Base-by-base conservation (phyloP, 2,113 vertebrate genomes). In the Rousettus leschenaultii region DNA sequence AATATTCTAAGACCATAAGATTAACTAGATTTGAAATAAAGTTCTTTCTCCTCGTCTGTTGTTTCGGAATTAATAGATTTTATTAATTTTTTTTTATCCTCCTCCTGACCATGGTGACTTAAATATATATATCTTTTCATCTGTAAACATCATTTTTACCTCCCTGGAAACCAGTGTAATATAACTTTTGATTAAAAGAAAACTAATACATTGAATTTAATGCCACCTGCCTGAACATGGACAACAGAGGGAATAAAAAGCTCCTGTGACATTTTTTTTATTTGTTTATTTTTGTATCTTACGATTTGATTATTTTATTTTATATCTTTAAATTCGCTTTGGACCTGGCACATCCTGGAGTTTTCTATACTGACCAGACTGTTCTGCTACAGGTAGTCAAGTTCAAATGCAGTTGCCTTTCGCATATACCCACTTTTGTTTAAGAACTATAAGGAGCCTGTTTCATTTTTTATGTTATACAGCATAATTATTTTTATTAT, bases 351-450 rank as follows among this genome's bases (percentile, higher is more conserved):
- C 99, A 3, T 99, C 99, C 33, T 99, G 97, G 1, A 99, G 99
- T 88, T 99, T 99, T 95, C 99, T 99, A 99, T 98, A 99, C 98
- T 99, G 98, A 79, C 99, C 99, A 75, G 99, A 99, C 98, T 99
- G 98, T 55, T 99, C 99, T 51, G 99, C 98, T 0, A 99, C 48
- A 99, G 98, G 97, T 98, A 99, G 4, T 99, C 99, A 97, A 99
- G 98, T 98, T 99, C 99, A 68, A 99, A 26, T 0, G 99, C 99
- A 2, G 98, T 97, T 73, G 99, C 99, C 92, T 99, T 99, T 90
- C 99, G 98, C 0, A 99, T 99, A 0, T 98, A 98, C 19, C 99
- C 99, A 30, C 99, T 99, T 97, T 99, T 99, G 96, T 99, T 99
- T 0, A 59, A 92, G 55, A 96, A 95, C 65, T 61, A 55, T 1